Base-by-base conservation (phyloP, 2,797 vertebrate species). In the Uromys caudimaculatus region DNA sequence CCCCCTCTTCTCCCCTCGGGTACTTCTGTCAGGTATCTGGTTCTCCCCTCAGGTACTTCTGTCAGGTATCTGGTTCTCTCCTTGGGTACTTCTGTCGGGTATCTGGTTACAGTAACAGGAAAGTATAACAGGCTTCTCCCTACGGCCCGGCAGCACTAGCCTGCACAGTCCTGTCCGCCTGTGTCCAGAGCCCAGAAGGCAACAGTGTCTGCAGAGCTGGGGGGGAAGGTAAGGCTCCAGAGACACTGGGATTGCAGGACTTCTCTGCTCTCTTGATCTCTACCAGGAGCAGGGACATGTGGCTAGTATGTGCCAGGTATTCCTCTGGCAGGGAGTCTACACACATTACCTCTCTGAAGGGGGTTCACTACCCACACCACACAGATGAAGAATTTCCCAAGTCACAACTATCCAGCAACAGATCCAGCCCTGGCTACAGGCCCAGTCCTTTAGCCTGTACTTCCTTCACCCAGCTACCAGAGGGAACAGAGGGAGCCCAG, bases 161-260 rank as follows among this genome's bases (percentile, higher is more conserved):
- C 27, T 5, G 3, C 23, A 58, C 0, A 0, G 71, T 58, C 64
- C 11, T 14, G 54, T 60, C 29, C 60, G 54, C 52, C 52, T 32
- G 32, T n/a, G 47, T 62, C 8, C 56, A 27, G 14, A 76, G 52
- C 52, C 50, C 60, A 12, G 29, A 23, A n/a, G 35, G 84, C 38
- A 44, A n/a, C 84, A 62, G 1, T 38, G 47, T 19, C 60, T 19
- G 16, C 35, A 11, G 71, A 44, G 67, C 41, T 23, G 35, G 47
- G 8, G n/a, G 38, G 2, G 1, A 4, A 0, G 3, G 79, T 0
- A 8, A 0, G 2, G 71, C 56, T 1, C 2, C 0, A 4, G 52
- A 0, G 0, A 23, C 0, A 78, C 60, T 21, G 50, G 14, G 47
- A 24, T 9, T 62, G 6, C n/a, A 44, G n/a, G 62, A 27, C 64